phyloP scores from a whole-genome alignment of 2,888 invertebrate genomes.

The Acanthococcus lagerstroemiae region DNA sequence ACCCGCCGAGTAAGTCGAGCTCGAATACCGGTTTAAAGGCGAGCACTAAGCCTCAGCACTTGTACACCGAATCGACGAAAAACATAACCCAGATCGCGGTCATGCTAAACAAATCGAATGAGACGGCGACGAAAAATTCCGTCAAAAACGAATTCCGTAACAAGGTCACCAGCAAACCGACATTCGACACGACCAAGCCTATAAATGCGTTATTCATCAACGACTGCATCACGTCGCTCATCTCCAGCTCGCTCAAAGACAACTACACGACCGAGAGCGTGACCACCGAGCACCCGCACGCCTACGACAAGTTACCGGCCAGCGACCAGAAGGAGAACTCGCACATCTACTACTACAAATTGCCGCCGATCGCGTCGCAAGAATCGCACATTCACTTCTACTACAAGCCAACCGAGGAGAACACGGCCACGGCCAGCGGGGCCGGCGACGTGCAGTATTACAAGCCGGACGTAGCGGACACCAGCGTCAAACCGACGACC shows the following conservation, averaged over 20 bases:
- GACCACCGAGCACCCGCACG: neutral
- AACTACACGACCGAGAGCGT: neutral
- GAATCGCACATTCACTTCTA: neutral
- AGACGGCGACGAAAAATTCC: neutral
- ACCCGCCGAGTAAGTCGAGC: conserved; percentile 12
- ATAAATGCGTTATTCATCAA: conserved; percentile 7
- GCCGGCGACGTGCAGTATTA: neutral
- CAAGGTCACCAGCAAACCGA: neutral
- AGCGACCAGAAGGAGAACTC: conserved; percentile 11
- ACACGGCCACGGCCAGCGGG: neutral
- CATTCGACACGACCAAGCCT: conserved; percentile 8
- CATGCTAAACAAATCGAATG: conserved; percentile 22
- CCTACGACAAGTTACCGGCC: neutral
- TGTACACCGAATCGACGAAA: conserved; percentile 9
- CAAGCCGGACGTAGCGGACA: neutral
- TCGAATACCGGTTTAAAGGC: neutral
- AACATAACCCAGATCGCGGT: conserved; percentile 19
- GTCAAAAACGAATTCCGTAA: neutral
- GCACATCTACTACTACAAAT: conserved; percentile 20
- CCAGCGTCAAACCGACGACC: neutral
- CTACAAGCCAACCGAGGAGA: neutral
- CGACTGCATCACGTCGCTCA: conserved; percentile 12
- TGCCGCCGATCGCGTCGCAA: neutral
- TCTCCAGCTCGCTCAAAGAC: neutral
- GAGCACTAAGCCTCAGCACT: neutral